Evolutionary conservation across 2,797 vertebrate genomes (phyloP), one percentile per base, ranked within the genome.

Genomic region (Sebastes trivittatus): DNA sequence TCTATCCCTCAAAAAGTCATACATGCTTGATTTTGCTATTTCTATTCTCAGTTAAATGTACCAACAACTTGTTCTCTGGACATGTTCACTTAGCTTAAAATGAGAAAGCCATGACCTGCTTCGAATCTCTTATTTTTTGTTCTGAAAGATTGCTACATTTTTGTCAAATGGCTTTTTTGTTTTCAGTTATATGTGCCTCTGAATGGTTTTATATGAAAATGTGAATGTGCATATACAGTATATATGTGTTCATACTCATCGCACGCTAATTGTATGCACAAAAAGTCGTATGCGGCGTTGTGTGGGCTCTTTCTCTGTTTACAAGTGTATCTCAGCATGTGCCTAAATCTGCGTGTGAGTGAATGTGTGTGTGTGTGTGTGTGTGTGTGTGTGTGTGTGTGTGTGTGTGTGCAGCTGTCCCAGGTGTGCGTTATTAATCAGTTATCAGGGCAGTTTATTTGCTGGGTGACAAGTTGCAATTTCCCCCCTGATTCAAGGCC

Each of bases 371-470:
- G 10, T 27, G 63, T 54, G 27, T 32, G 27, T 16, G 59, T 61
- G 83, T 18, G n/a, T 18, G 52, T 25, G 30, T 11, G 67, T 38
- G 32, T 61, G 83, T 18, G n/a, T 18, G 52, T 25, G 30, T 11
- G 67, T 38, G 32, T 11, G 67, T 38, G 32, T 2, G 67, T 90
- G 95, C 97, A 98, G 97, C 98, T 98, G 98, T 97, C 97, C 97
- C 98, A 99, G 97, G 97, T 99, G 97, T 96, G 96, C 96, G 95
- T 97, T 97, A 97, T 98, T 98, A 98, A 98, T 99, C 97, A 98
- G 97, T 97, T 97, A 98, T 97, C 97, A 97, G 97, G 87, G 95
- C 96, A 96, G 97, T 98, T 98, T 98, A 98, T 98, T 98, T 97
- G 97, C 95, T 96, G 96, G 96, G 96, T 99, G 98, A 98, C 98